Base-by-base conservation (phyloP, 2,888 invertebrate species). In the Synergus japonicus region DNA sequence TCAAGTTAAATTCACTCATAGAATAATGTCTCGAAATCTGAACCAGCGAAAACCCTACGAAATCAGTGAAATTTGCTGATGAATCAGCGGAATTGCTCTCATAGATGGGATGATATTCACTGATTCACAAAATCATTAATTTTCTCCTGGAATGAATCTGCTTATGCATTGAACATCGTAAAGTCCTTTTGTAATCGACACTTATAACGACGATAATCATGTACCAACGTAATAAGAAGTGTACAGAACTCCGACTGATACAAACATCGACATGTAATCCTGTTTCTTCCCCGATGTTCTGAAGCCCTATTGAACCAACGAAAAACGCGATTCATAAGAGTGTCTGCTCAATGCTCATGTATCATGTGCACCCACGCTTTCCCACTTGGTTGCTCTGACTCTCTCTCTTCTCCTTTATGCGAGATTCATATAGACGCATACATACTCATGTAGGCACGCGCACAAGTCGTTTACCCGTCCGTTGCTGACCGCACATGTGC, bases 271-370 rank as follows among this genome's bases (percentile, higher is more conserved):
- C 12, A 12, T 46, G 15, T 58, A 18, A 58, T 18, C 58, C 10
- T n/a, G 18, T 58, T 58, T 58, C 58, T 58, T 58, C 18, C 2
- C 58, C 18, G 9, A 4, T 4, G 9, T 18, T 58, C 58, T 58
- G 4, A 18, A 86, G 82, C 85, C 78, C 85, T 85, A 85, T 80
- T 83, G 83, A 83, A 86, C 78, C 81, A 81, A 83, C 79, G 84
- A 85, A 87, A 88, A 88, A 87, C 85, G 85, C 84, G 85, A 85
- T 88, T 90, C 85, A 86, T 86, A 87, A 88, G 88, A 88, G 81
- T 83, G 84, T 81, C 83, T 63, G 82, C 85, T 83, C 83, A 81
- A 82, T 83, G 85, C 83, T 85, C 85, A 87, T 88, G 88, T 86
- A 89, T 88, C 87, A 83, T 84, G 83, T 83, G 87, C 89, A 85